Evolutionary conservation across 1,140 invertebrate species (phyloP), one percentile per base, ranked within the genome.

Genomic region (Hesperophylax magnus): DNA sequence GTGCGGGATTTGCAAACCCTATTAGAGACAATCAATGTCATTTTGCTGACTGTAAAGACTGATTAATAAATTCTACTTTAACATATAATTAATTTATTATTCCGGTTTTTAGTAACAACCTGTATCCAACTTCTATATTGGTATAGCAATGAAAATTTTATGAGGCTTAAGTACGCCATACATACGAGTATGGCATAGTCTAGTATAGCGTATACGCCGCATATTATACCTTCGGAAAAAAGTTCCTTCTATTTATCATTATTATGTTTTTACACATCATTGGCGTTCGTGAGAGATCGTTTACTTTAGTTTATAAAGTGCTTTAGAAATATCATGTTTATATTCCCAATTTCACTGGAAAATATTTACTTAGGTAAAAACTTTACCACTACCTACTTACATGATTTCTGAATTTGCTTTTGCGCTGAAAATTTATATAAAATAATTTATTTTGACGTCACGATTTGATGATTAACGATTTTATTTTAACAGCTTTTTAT

Each of bases 141-240:
- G 77, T 79, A 74, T 71, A 80, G 47, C 74, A 78, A 80, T 82
- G 81, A 82, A 80, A 82, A 60, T 82, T 82, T 80, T 82, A 82
- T 82, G 75, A 63, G 60, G 47, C 78, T 80, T 82, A 82, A 82
- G 78, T 82, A 77, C 80, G 74, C 69, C 39, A 14, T 47, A 47
- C 9, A 34, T 34, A 78, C 78, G 75, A 47, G 39, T 27, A 27
- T 27, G 27, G 27, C 27, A 27, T 27, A 5, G 27, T 5, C 27
- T 27, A 27, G 2, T 14, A 47, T 78, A 82, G 58, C 67, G 47
- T 63, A 34, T 27, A 67, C 4, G 79, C 61, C 52, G 63, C 77
- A 54, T 54, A 79, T 71, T 47, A 47, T 47, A 47, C 39, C 39
- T 47, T 14, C 79, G 78, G 69, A 47, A 81, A 83, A 83, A 77